These are phyloP conservation scores for Drosophila mimica DNA, from an alignment of 2,888 invertebrate genomes.

Conservation along the genomic window DNA sequence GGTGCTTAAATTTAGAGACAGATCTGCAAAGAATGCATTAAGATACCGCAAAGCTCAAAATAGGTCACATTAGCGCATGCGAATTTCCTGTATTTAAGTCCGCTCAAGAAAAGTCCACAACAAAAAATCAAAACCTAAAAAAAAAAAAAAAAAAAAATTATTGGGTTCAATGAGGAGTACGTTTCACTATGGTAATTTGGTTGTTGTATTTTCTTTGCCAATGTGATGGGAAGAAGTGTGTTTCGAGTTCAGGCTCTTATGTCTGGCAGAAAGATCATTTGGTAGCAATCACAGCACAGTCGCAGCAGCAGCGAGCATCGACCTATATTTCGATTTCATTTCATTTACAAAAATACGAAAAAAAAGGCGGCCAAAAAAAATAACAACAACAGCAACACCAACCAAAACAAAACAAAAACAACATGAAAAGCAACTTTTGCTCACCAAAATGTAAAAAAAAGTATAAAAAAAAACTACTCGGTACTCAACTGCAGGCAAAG, in stretches of 20 bases:
- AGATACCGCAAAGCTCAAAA: conserved; percentile 14
- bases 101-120: not conserved
- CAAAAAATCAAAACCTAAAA: not conserved
- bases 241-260: conserved; percentile 65
- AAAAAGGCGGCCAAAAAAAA: conserved; percentile 57
- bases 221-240: conserved; percentile 57
- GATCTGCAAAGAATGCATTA: conserved; percentile 25
- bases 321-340: conserved; percentile 75
- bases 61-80: conserved; percentile 25
- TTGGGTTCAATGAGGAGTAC: conserved; percentile 17
- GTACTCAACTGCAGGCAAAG: conserved; percentile 73
- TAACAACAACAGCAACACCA: conserved; percentile 23
- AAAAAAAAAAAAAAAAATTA: not conserved
- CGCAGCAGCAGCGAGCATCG: conserved; percentile 44
- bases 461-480: conserved; percentile 36
- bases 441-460: conserved; percentile 50
- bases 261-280: conserved; percentile 49
- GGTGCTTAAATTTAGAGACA: conserved; percentile 31
- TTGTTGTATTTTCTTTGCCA: conserved; percentile 33
- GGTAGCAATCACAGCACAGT: conserved; percentile 44
- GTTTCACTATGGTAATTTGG: conserved; percentile 22
- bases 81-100: conserved; percentile 16
- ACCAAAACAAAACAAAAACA: conserved; percentile 51
- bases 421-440: conserved; percentile 65
- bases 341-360: conserved; percentile 67